These are phyloP conservation scores for Drosophila koepferae DNA, from an alignment of 2,888 invertebrate species.

Conservation along the genomic window DNA sequence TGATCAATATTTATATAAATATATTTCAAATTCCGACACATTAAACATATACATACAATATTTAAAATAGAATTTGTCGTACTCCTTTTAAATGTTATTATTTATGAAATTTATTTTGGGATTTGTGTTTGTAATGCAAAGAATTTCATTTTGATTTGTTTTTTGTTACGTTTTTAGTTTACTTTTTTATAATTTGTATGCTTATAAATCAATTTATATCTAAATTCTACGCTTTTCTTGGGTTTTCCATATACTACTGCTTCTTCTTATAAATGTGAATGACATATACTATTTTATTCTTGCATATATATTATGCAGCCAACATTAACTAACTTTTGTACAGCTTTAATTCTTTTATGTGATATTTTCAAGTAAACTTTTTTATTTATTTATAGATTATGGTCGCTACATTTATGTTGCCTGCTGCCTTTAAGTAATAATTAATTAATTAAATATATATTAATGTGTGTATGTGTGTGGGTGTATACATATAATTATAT, in stretches of 20 bases:
- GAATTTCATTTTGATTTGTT: constrained; percentile 71
- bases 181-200: constrained; percentile 35
- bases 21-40: constrained; percentile 75
- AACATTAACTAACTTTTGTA: constrained; percentile 79
- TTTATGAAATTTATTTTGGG: constrained; percentile 64
- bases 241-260: constrained; percentile 22
- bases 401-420: constrained; percentile 69
- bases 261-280: constrained; percentile 57
- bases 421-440: constrained; percentile 69
- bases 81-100: constrained; percentile 61
- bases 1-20: constrained; percentile 21
- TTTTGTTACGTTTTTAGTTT: constrained; percentile 36
- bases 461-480: constrained; percentile 43
- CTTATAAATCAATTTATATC: constrained; percentile 70
- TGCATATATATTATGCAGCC: constrained; percentile 56
- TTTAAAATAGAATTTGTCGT: constrained; percentile 79
- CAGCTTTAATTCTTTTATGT: constrained; percentile 58
- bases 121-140: constrained; percentile 51
- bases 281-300: constrained; percentile 51
- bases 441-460: constrained; percentile 31
- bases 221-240: constrained; percentile 67
- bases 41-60: constrained; percentile 79
- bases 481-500: constrained; percentile 62
- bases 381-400: constrained; percentile 50
- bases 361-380: constrained; percentile 71